A percentile compares a stretch with the other conserved stretches of the same genome.
Conservation (phyloP, 1,140 invertebrate species). For the Drosophila ohnishii region DNA sequence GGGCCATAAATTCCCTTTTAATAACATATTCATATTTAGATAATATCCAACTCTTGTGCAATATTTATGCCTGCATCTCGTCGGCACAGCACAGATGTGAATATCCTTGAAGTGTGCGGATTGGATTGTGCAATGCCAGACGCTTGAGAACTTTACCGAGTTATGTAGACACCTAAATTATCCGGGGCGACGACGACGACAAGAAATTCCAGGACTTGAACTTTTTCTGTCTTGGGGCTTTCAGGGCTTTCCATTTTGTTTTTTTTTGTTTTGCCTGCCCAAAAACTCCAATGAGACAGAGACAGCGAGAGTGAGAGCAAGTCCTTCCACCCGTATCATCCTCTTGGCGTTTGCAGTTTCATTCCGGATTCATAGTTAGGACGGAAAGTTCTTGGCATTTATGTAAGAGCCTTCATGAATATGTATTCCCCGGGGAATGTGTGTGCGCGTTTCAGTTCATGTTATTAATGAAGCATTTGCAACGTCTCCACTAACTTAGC, state of each 20-base stretch:
- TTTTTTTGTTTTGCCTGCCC: background rate
- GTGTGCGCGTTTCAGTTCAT: conserved; percentile 24
- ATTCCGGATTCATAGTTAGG: conserved; percentile 35
- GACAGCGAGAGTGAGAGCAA: background rate
- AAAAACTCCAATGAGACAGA: conserved; percentile 20
- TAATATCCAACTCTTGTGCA: conserved; percentile 55
- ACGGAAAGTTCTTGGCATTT: conserved; percentile 31
- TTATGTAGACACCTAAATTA: conserved; percentile 36
- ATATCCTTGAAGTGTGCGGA: conserved; percentile 11
- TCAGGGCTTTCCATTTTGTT: background rate
- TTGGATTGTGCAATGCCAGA: conserved; percentile 18
- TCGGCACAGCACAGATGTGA: conserved; percentile 19
- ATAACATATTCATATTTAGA: conserved; percentile 78
- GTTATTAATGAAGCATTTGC: conserved; percentile 72
- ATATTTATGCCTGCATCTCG: conserved; percentile 39
- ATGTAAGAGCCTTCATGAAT: conserved; percentile 47
- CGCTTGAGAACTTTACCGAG: conserved; percentile 17
- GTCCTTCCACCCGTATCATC: conserved; percentile 14
- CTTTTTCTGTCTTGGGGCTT: conserved; percentile 9
- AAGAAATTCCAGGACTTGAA: conserved; percentile 26
- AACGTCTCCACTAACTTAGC: conserved; percentile 48
- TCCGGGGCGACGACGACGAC: conserved; percentile 10
- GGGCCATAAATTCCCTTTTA: conserved; percentile 65
- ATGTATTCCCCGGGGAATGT: conserved; percentile 42
- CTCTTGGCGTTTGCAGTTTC: conserved; percentile 17